Base-by-base conservation (phyloP, 1,140 invertebrate genomes). In the Caenorhabditis brenneri region DNA sequence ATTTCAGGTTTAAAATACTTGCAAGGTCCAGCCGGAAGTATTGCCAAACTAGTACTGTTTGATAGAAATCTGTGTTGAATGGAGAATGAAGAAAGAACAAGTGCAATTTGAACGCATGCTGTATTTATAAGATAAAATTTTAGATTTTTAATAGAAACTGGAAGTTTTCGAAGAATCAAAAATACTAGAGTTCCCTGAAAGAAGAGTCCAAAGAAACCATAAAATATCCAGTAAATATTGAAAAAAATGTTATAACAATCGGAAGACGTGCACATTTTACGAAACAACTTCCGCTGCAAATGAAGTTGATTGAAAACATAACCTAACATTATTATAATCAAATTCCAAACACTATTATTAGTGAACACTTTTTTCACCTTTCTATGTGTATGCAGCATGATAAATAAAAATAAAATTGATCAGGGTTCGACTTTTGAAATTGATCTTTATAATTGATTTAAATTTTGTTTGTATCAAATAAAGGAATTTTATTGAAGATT, bases 271-370 rank as follows among this genome's bases (percentile, higher is more conserved):
- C 58, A 65, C 58, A 65, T 65, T 65, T 65, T 36, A 19, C 19
- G 29, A 33, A 29, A 3, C 6, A 58, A 1, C 4, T 58, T 1
- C 22, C 9, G 5, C 1, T 27, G 12, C 9, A 16, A 16, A 33
- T 27, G 58, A 65, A 65, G 7, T 65, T 7, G n/a, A n/a, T 55
- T 55, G 22, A 15, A 10, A 27, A 55, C 15, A 29, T 55, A 55
- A 55, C 15, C 22, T 12, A 55, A 55, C 27, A 27, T 55, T 55
- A 27, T 55, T 55, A 36, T 36, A 65, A 65, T 65, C 31, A 33
- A 10, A 65, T 65, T 65, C 36, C 29, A 65, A 65, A 65, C 12
- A 33, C 58, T 65, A 65, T 65, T 65, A 65, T 65, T 65, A 65
- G 15, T 33, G 31, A 65, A 36, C 31, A 19, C 58, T 65, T 33